phyloP scores from a whole-genome alignment of 2,888 invertebrate species.

The Cosmia trapezina region DNA sequence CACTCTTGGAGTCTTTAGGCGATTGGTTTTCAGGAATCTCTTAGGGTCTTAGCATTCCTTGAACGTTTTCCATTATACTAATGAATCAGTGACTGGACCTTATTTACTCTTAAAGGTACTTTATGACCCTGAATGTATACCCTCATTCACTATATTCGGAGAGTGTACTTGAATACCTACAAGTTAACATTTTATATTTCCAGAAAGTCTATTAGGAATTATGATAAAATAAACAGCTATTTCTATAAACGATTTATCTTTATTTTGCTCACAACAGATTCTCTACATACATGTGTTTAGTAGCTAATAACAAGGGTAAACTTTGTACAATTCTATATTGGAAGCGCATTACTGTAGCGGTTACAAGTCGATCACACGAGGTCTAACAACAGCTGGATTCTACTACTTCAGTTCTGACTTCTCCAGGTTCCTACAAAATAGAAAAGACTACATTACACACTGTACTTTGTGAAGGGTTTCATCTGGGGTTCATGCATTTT shows the following conservation, averaged over 20 bases:
- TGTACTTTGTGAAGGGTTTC: too few relatives aligned
- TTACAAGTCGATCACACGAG: conserved; percentile 60
- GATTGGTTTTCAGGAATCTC: conserved; percentile 36
- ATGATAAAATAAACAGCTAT: conserved; percentile 36
- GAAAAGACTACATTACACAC: conserved; percentile 43
- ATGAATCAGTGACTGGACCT: conserved; percentile 32
- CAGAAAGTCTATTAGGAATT: neutral
- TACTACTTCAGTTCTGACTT: conserved; percentile 64
- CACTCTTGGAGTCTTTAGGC: conserved; percentile 12
- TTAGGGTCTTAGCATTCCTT: conserved; percentile 32
- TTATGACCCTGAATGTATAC: neutral
- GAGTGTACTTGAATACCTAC: neutral
- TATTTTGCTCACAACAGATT: conserved; percentile 63
- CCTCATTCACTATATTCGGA: neutral
- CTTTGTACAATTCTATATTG: conserved; percentile 59
- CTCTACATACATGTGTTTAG: conserved; percentile 45
- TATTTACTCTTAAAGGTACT: conserved; percentile 16
- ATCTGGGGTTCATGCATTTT: conserved; percentile 25
- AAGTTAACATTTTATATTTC: neutral
- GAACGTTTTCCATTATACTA: conserved; percentile 41
- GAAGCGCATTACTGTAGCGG: conserved; percentile 57
- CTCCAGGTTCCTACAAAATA: conserved; percentile 67
- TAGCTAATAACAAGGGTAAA: conserved; percentile 62
- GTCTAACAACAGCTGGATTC: conserved; percentile 46
- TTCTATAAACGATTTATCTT: conserved; percentile 58